phyloP scores from a whole-genome alignment of 2,888 invertebrate species.

The Girardia tigrina region DNA sequence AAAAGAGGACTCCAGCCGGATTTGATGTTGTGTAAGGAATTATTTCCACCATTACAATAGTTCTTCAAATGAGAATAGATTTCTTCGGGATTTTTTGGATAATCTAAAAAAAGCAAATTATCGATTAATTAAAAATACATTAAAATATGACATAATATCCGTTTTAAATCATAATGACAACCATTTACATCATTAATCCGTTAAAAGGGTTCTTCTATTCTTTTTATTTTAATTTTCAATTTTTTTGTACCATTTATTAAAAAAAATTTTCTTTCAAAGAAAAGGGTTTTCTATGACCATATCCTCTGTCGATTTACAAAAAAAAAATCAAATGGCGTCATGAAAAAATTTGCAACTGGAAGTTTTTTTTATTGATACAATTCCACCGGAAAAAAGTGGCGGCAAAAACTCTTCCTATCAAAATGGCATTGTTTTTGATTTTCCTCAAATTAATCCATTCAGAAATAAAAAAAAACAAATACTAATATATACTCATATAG shows the following conservation, averaged over 20 bases:
- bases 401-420: neutral
- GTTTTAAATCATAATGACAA: neutral
- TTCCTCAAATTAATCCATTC: too few relatives aligned
- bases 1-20: neutral
- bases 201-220: neutral
- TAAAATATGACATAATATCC: too few relatives aligned
- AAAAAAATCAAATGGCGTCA: neutral
- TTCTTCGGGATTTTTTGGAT: slow-evolving; percentile 10
- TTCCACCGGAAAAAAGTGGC: slow-evolving; percentile 14
- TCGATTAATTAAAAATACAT: too few relatives aligned
- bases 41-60: neutral
- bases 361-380: neutral
- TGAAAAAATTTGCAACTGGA: neutral
- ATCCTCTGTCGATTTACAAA: too few relatives aligned
- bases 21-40: neutral
- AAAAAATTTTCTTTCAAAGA: neutral
- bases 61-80: slow-evolving; percentile 13
- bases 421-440: slow-evolving; percentile 1
- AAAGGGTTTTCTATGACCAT: too few relatives aligned
- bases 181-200: neutral
- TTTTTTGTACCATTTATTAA: neutral
- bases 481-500: too few relatives aligned
- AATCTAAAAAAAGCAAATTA: neutral
- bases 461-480: too few relatives aligned
- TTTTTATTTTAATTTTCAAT: neutral